Base-by-base conservation (phyloP, 2,888 invertebrate genomes). In the Rhyacophila evoluta region DNA sequence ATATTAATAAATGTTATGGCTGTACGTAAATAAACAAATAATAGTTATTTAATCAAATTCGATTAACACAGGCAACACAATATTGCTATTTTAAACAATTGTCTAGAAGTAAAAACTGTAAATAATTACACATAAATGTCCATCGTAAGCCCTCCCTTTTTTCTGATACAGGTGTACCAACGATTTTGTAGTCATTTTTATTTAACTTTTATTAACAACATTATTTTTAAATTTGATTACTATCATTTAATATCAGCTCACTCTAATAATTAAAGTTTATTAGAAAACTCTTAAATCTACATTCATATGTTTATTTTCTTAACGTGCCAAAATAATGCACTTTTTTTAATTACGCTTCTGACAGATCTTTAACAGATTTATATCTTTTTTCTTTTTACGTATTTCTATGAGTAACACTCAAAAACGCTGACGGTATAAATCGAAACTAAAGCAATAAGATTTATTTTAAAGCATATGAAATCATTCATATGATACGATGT, bases 21-120 rank as follows among this genome's bases (percentile, higher is more conserved):
- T 78, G 78, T 81, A 81, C 81, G 78, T 80, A 78, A 75, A 41
- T 25, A 72, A 70, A 75, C 67, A 75, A 78, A 80, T 69, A 70
- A 69, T 80, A 75, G 76, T 29, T 70, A 80, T 37, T 55, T 79
- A 77, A 75, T 73, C 78, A 69, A 74, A 75, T 78, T 80, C 33
- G 41, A 73, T 68, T 77, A 33, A 75, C 79, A 75, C 77, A 68
- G 71, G 37, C 69, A 74, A 79, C 37, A n/a, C 41, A 79, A 72
- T 74, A 73, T 55, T 76, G 67, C 72, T 80, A 80, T 75, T 80
- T 73, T 76, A 39, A 55, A 55, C 19, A 29, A 38, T 38, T 75
- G 39, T 75, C 15, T 72, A 27, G 25, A 72, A 75, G 78, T 72
- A 38, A 75, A 38, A 25, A 15, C 55, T 75, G 74, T 75, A 67